A percentile compares a stretch with the other conserved stretches of the same genome.
Conservation (phyloP, 2,888 invertebrate genomes). For the Zygaena filipendulae region DNA sequence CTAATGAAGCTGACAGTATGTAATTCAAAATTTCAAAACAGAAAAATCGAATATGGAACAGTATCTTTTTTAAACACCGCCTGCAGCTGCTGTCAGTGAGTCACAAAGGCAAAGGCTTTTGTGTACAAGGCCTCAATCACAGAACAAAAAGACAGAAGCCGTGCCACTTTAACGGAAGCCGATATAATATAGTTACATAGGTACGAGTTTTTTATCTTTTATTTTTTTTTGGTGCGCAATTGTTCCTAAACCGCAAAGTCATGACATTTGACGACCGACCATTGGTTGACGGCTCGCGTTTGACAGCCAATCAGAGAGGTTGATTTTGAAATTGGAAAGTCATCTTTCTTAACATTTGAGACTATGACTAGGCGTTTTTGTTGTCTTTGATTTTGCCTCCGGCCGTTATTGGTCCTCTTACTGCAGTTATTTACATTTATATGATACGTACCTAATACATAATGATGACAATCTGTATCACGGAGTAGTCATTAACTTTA, state of each 20-base stretch:
- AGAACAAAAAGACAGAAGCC: slow-evolving; percentile 38
- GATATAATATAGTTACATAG: too few species aligned
- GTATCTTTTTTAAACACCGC: slow-evolving; percentile 20
- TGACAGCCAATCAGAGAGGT: slow-evolving; percentile 62
- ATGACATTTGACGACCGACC: slow-evolving; percentile 60
- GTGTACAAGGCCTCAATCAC: slow-evolving; percentile 15
- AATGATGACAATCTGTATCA: background rate
- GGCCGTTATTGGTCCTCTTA: slow-evolving; percentile 14
- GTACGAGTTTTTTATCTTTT: slow-evolving; percentile 30
- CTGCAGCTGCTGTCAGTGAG: slow-evolving; percentile 23
- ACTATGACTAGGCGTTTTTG: slow-evolving; percentile 41
- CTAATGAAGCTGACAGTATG: too few species aligned
- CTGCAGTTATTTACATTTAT: slow-evolving; percentile 12
- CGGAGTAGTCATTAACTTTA: too few species aligned
- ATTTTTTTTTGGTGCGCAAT: slow-evolving; percentile 37
- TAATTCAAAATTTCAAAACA: too few species aligned
- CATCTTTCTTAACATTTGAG: slow-evolving; percentile 59
- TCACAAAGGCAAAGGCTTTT: slow-evolving; percentile 32
- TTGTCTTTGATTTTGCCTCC: slow-evolving; percentile 16
- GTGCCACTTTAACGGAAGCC: slow-evolving; percentile 63
- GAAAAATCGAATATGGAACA: slow-evolving; percentile 11
- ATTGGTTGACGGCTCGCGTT: slow-evolving; percentile 54
- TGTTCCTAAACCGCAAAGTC: slow-evolving; percentile 53
- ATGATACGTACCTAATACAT: slow-evolving; percentile 8
- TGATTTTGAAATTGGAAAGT: slow-evolving; percentile 56